Conservation (phyloP, 2,888 invertebrate species). For the Axea sp. region DNA sequence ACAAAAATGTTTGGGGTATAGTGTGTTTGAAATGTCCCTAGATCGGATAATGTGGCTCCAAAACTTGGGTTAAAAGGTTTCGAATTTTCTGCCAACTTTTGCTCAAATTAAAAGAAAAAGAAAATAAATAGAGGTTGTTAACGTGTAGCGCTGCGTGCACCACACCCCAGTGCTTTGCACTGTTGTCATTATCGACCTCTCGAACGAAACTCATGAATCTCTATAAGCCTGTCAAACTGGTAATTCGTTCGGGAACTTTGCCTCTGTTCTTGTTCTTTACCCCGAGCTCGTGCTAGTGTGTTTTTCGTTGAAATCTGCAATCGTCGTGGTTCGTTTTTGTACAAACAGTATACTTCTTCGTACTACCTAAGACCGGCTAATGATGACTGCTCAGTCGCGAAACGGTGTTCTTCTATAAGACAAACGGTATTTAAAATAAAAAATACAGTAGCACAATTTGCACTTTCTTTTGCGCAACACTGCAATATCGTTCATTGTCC, state of each 20-base stretch:
- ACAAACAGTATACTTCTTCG: slow-evolving; percentile 33
- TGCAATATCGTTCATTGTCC: too few relatives aligned
- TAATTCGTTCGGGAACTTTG: slow-evolving; percentile 70
- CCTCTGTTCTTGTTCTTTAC: slow-evolving; percentile 53
- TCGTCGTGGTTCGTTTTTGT: slow-evolving; percentile 56
- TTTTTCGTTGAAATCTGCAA: slow-evolving; percentile 51
- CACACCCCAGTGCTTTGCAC: slow-evolving; percentile 64
- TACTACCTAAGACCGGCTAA: slow-evolving; percentile 39
- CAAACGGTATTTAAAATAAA: slow-evolving; percentile 15
- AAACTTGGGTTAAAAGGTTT: too few relatives aligned
- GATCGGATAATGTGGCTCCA: too few relatives aligned
- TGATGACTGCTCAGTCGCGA: slow-evolving; percentile 26
- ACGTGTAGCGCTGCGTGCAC: slow-evolving; percentile 34
- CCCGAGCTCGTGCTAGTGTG: slow-evolving; percentile 54
- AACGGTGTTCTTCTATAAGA: slow-evolving; percentile 23
- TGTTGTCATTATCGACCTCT: slow-evolving; percentile 67
- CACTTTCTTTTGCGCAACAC: too few relatives aligned
- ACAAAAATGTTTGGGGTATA: too few relatives aligned
- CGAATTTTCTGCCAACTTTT: too few relatives aligned
- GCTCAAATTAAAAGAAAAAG: too few relatives aligned
- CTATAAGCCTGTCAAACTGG: slow-evolving; percentile 76
- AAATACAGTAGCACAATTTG: too few relatives aligned
- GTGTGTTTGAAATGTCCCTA: too few relatives aligned
- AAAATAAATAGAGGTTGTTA: slow-evolving; percentile 39
- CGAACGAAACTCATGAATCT: slow-evolving; percentile 72